Conservation (phyloP, 2,888 invertebrate species). For the Ophion ellenae region DNA sequence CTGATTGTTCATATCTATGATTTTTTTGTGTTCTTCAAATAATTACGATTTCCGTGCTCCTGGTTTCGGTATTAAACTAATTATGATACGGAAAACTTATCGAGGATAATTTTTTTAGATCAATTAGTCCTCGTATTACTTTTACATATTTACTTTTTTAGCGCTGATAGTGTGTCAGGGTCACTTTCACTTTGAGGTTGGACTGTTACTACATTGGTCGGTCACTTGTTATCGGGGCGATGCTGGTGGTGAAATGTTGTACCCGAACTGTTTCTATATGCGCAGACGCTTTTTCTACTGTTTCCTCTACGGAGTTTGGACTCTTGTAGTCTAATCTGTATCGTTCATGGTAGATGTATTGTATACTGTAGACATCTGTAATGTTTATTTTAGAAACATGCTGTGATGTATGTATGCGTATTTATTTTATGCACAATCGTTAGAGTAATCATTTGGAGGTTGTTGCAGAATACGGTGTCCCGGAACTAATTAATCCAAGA, state of each 20-base stretch:
- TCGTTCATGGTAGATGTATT: no score
- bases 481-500: constrained; percentile 83
- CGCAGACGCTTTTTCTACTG: background rate
- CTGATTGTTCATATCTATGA: background rate
- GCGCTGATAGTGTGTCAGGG: no score
- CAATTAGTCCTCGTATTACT: no score
- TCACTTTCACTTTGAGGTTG: no score
- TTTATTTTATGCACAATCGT: background rate
- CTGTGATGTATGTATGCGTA: background rate
- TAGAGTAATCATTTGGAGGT: background rate
- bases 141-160: no score
- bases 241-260: background rate
- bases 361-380: no score
- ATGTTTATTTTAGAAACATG: background rate
- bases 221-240: no score
- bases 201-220: no score
- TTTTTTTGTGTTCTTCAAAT: background rate
- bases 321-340: background rate
- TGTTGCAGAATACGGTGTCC: constrained; percentile 74
- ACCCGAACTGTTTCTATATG: background rate
- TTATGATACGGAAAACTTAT: background rate
- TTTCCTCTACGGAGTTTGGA: no score
- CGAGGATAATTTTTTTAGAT: background rate
- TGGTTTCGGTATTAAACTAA: background rate
- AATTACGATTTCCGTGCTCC: background rate